Conservation (phyloP, 1,140 invertebrate species). For the Cydia amplana region DNA sequence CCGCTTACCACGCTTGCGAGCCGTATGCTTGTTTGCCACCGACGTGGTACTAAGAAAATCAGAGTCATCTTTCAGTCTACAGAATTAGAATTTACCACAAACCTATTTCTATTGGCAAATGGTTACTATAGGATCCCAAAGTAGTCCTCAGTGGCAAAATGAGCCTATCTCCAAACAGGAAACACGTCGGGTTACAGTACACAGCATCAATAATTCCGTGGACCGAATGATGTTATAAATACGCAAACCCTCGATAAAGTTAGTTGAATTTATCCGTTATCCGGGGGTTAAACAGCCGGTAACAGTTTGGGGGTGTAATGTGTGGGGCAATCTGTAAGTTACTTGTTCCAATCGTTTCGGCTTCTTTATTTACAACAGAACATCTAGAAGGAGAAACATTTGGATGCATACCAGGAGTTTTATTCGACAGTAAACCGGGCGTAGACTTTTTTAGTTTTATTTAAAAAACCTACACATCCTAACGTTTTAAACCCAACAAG, state of each 20-base stretch:
- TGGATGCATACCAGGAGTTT: neutral
- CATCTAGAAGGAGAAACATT: neutral
- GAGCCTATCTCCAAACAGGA: neutral
- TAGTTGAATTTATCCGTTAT: conserved; percentile 12
- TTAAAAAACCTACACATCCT: too few species aligned
- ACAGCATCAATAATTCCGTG: conserved; percentile 3
- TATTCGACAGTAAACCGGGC: too few species aligned
- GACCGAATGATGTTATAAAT: conserved; percentile 7
- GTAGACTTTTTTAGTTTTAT: too few species aligned
- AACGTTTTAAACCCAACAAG: too few species aligned
- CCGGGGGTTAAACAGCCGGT: neutral
- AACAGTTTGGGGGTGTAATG: neutral
- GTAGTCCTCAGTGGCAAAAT: neutral
- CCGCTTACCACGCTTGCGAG: too few species aligned
- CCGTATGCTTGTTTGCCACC: too few species aligned
- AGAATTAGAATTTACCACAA: too few species aligned
- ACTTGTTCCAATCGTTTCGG: neutral
- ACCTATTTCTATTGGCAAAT: too few species aligned
- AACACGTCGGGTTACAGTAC: neutral
- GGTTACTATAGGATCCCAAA: too few species aligned
- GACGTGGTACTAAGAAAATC: too few species aligned
- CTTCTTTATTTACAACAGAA: neutral
- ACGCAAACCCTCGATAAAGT: neutral
- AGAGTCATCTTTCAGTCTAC: too few species aligned
- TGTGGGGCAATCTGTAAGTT: neutral